A percentile compares a stretch with the other conserved stretches of the same genome.
These are phyloP conservation scores for Rhagonycha fulva DNA, from an alignment of 2,888 invertebrate species.

Conservation along the genomic window DNA sequence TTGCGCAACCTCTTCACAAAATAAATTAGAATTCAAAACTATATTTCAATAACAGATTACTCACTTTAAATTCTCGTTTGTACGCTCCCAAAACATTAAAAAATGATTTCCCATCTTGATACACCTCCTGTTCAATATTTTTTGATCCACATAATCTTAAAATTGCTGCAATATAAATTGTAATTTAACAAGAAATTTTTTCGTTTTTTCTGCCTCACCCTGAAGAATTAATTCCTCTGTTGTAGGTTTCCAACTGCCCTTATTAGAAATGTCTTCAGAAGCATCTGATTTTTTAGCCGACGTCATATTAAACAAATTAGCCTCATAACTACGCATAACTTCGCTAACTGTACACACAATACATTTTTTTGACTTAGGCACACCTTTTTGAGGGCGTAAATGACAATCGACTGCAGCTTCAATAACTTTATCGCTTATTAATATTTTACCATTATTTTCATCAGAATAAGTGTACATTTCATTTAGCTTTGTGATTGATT, in stretches of 20 bases:
- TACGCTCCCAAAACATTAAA: constrained; percentile 62
- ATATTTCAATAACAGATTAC: not conserved
- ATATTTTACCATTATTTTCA: constrained; percentile 22
- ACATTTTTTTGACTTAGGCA: constrained; percentile 45
- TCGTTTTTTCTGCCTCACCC: constrained; percentile 46
- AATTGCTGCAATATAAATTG: constrained; percentile 47
- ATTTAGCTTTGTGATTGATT: constrained; percentile 42
- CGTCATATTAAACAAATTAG: constrained; percentile 61
- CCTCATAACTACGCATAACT: constrained; percentile 57
- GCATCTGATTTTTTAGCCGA: constrained; percentile 54
- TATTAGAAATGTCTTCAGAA: constrained; percentile 56
- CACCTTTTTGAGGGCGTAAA: constrained; percentile 52
- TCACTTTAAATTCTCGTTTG: constrained; percentile 68
- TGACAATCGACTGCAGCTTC: constrained; percentile 62
- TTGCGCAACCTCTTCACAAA: constrained; percentile 50
- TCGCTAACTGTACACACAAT: constrained; percentile 55
- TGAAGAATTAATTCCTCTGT: constrained; percentile 63
- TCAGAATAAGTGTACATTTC: constrained; percentile 37
- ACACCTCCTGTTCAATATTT: constrained; percentile 42
- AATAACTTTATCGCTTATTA: constrained; percentile 50
- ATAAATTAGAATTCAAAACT: constrained; percentile 40
- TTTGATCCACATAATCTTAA: constrained; percentile 53
- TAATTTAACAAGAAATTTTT: not conserved
- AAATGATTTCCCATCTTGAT: constrained; percentile 59
- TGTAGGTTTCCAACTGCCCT: constrained; percentile 67